Base-by-base conservation (phyloP, 2,888 invertebrate genomes). In the Drosophila quinaria region DNA sequence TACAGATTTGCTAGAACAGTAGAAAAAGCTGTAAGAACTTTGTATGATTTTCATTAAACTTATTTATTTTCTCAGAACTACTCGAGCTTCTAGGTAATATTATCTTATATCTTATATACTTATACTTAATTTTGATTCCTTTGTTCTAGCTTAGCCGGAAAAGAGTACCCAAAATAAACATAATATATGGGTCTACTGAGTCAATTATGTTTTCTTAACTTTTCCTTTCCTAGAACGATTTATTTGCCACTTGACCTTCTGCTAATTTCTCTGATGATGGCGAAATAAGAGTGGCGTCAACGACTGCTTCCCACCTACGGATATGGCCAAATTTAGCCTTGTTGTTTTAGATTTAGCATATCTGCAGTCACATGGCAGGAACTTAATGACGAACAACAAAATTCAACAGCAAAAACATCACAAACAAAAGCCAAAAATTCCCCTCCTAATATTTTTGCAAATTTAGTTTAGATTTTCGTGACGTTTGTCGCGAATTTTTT, bases 401-500 rank as follows among this genome's bases (percentile, higher is more conserved):
- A 41, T 9, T 17, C 13, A 39, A 33, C 9, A 15, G 25, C 50
- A 51, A 50, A 52, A 56, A 42, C 6, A 59, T 19, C 17, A 55
- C n/a, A 25, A 33, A 22, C 15, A 52, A 33, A 44, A 35, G 35
- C 10, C 11, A 39, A 61, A 65, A 54, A 33, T 71, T 44, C 52
- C 54, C 33, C 15, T 33, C 3, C 33, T 59, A 46, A 42, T 64
- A 56, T 62, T 56, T 37, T 37, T 49, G 17, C 63, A 22, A 64
- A 37, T 59, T 49, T 67, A 41, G 67, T 62, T 50, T 17, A 11
- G 33, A 22, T 65, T 68, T 81, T 77, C 51, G 68, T 87, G 82
- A 87, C 82, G 87, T 78, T 83, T 83, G 78, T 80, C 62, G 80
- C 87, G 25, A 67, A 70, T 64, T 62, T 56, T 39, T 59, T 59